Evolutionary conservation across 2,113 vertebrate species (phyloP), one percentile per base, ranked within the genome.

Genomic region (Chaetura pelagica): DNA sequence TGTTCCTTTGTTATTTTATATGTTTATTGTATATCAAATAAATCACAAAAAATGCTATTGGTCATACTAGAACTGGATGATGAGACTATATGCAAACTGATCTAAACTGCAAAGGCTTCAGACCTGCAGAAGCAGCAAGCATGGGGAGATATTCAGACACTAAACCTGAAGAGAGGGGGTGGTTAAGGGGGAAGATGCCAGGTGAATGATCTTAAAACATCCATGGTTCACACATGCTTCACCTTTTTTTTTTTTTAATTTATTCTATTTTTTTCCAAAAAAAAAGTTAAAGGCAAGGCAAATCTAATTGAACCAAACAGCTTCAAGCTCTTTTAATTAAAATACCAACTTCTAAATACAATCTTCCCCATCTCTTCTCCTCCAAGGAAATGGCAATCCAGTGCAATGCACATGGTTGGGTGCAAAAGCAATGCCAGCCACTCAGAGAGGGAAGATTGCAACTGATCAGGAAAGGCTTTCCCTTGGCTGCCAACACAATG

Each of bases 1-100:
- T 12, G 18, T 57, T 42, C 26, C 14, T 11, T 48, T 1, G 0
- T 51, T 40, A 10, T 35, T 77, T 51, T 10, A 3, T 7, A 10
- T 30, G 38, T 44, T 91, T 73, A 23, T 61, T 48, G n/a, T 20
- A 12, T 85, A 66, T 40, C 20, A 46, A 67, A 38, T 52, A 52
- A 67, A 90, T 59, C n/a, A 54, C 34, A 21, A 38, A 38, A 38
- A 38, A 15, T 26, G 54, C 26, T 29, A 8, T 15, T 16, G 67
- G 14, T 48, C n/a, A 38, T 20, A 32, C 11, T 17, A 58, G 35
- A 63, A 71, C 42, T 35, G 51, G 18, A 84, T 26, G 21, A 24
- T 42, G 8, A 4, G 27, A 21, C 32, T 26, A 10, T 12, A 30
- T 17, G 24, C 34, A 54, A 52, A 44, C 30, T 51, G 30, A 84